Evolutionary conservation across 2,797 vertebrate genomes (phyloP), one percentile per base, ranked within the genome.

Genomic region (Tarsius wallacei): DNA sequence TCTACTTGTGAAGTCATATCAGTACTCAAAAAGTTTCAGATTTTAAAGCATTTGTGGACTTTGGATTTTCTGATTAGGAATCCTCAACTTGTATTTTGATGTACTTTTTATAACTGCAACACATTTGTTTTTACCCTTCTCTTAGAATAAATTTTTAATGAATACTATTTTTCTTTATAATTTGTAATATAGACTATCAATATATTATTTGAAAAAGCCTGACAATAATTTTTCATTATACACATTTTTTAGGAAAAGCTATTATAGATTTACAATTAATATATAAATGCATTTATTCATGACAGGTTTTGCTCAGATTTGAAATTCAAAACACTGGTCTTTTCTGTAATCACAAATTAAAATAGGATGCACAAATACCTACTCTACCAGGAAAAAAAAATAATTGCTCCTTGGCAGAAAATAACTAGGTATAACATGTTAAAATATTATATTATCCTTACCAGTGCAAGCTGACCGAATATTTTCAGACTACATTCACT

Each of bases 351-450:
- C 26, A 59, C 17, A 93, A 94, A 88, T 91, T 86, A 87, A 96
- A 96, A 82, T 51, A 94, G 28, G 1, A 94, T 55, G 10, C 51
- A 55, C 14, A 87, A 96, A 93, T 80, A 14, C 4, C 51, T 71
- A 64, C n/a, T 92, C 47, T 90, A n/a, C 14, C 7, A 90, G 9
- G 19, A 73, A 89, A 95, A 93, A 42, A 89, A 95, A 93, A 64
- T 84, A 96, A 93, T 86, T 92, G 76, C 47, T 31, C 82, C 6
- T 6, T 57, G 51, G 51, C 31, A 91, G 17, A 96, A 71, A 91
- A 91, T 95, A 96, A 86, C 42, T 87, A 91, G 70, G 31, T 78
- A 74, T 90, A 96, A 83, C 42, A 1, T 94, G 97, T 36, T 55
- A 10, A 17, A 78, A 87, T 93, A 47, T 61, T 87, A 2, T 49